phyloP scores from a whole-genome alignment of 2,113 vertebrate genomes.

The western clawed frog (Xenopus tropicalis) region UCB_Xtro_10.0 CM004444.2:121678001-121678500 shows the following conservation, averaged over 20 bases:
- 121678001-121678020: too few species aligned
- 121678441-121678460: too few species aligned
- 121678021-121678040: too few species aligned
- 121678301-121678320: conserved; percentile 22
- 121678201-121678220: conserved; percentile 40
- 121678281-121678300: conserved; percentile 43
- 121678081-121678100: too few species aligned
- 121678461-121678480: too few species aligned
- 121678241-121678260: conserved; percentile 32
- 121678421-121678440: too few species aligned
- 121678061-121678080: too few species aligned
- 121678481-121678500: too few species aligned
- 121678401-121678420: too few species aligned
- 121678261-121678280: conserved; percentile 40
- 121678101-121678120: too few species aligned
- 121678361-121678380: background rate
- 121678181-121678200: conserved; percentile 38
- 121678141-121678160: conserved; percentile 32
- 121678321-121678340: conserved; percentile 1
- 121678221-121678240: conserved; percentile 42
- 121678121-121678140: conserved; percentile 4
- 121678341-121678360: background rate
- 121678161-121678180: conserved; percentile 29
- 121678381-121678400: too few species aligned
- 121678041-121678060: too few species aligned